A percentile compares a stretch with the other conserved stretches of the same genome.
Conservation (phyloP, 2,113 vertebrate genomes). For the Eptesicus fuscus region DNA sequence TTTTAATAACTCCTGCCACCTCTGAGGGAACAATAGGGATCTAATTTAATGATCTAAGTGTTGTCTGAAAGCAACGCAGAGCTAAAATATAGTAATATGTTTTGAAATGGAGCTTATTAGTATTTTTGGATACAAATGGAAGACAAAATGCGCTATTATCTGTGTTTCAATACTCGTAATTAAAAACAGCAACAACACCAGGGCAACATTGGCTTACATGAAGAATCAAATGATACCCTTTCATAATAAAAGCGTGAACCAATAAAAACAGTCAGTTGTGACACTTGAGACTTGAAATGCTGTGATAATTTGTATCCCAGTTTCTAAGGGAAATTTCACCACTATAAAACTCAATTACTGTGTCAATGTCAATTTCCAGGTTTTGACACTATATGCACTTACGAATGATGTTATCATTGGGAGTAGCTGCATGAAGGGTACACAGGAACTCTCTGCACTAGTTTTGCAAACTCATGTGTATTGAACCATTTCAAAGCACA, state of each 20-base stretch:
- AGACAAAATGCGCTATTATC: slow-evolving; percentile 40
- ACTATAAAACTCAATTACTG: not conserved
- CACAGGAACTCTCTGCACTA: not conserved
- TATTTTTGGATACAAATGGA: slow-evolving; percentile 33
- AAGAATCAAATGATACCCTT: slow-evolving; percentile 15
- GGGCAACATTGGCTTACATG: slow-evolving; percentile 39
- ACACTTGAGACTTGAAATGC: not conserved
- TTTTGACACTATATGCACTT: not conserved
- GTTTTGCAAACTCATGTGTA: not conserved
- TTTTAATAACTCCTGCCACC: slow-evolving; percentile 63
- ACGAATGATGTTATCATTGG: not conserved
- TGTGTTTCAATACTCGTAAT: slow-evolving; percentile 37
- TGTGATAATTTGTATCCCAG: not conserved
- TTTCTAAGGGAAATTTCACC: slow-evolving; percentile 20
- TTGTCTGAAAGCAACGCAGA: slow-evolving; percentile 59
- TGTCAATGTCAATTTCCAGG: not conserved
- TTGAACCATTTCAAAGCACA: not conserved
- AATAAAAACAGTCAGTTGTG: slow-evolving; percentile 1
- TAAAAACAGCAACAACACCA: not conserved
- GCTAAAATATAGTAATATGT: slow-evolving; percentile 37
- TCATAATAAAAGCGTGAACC: slow-evolving; percentile 24
- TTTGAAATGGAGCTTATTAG: slow-evolving; percentile 57
- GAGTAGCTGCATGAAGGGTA: not conserved
- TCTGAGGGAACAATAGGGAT: slow-evolving; percentile 57
- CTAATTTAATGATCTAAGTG: slow-evolving; percentile 56